Percentiles rank a stretch among this genome's conserved stretches.
Conservation (phyloP, 2,113 vertebrate genomes). For the Callaeas wilsoni region DNA sequence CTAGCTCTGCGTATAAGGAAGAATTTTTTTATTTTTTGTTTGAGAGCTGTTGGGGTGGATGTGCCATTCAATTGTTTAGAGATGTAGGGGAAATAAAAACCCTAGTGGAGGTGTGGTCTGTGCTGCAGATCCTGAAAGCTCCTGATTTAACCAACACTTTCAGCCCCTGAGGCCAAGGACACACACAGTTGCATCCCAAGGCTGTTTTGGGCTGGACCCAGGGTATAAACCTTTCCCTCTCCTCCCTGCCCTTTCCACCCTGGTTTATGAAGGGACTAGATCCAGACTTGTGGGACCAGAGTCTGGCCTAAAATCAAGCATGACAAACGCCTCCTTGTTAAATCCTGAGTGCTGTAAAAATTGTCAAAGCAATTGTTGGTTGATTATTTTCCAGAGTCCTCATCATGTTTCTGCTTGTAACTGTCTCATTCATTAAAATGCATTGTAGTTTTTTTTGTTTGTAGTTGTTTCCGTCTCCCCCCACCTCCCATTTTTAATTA, state of each 20-base stretch:
- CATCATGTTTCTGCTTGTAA: background rate
- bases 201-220: background rate
- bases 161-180: background rate
- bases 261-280: background rate
- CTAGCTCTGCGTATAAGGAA: background rate
- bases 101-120: background rate
- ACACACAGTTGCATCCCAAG: background rate
- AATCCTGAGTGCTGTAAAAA: background rate
- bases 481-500: background rate
- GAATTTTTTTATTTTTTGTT: background rate
- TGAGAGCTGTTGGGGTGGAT: background rate
- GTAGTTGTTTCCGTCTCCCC: accelerated
- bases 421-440: slow-evolving; percentile 7
- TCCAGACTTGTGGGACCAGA: background rate
- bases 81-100: background rate
- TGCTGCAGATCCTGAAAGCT: background rate
- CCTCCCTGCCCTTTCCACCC: background rate
- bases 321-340: background rate
- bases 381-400: background rate
- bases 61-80: background rate
- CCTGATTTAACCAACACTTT: background rate
- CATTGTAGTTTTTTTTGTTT: background rate
- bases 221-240: background rate
- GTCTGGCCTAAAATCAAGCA: background rate
- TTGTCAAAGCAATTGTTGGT: background rate